Evolutionary conservation across 1,140 invertebrate species (phyloP), one percentile per base, ranked within the genome.

Genomic region (Psix sp.): DNA sequence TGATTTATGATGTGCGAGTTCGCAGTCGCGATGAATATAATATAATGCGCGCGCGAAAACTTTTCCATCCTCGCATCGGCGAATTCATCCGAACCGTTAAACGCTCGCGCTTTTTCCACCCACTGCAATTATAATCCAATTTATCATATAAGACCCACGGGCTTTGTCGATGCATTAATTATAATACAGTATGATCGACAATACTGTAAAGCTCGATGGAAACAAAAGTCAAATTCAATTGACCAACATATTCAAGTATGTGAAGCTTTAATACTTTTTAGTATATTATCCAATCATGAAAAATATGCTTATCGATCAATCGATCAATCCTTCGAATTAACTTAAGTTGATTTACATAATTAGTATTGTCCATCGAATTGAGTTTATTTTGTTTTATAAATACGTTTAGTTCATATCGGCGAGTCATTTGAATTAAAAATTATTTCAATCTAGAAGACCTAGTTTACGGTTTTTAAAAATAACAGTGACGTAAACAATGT

Each of bases 121-220:
- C 38, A 46, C 29, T 38, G 36, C 51, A 62, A 59, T 72, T 65
- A 72, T 72, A 65, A 39, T 59, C 31, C n/a, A n/a, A n/a, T n/a
- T 51, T 21, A 48, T 72, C 67, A 57, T 42, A 57, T 57, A 33
- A 43, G 18, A 10, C 10, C 24, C 46, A 15, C 33, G n/a, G 24
- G 36, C 11, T 42, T 39, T 42, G 40, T 31, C 36, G n/a, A 68
- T 54, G 13, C 59, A 57, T 62, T 57, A 57, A 63, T 63, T 62
- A 48, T 38, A 36, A 40, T 40, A 29, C 24, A 29, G 26, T 10
- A 29, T 10, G 7, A 7, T 7, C 26, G 26, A n/a, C 26, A 10
- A 68, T 62, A 77, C 77, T 79, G 68, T 31, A 76, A 82, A 80
- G 76, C 74, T 29, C n/a, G 80, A 77, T 66, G 79, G 73, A 81